Evolutionary conservation across 2,113 vertebrate species (phyloP).

Genomic region (Boulengeromyrus knoepffleri): DNA sequence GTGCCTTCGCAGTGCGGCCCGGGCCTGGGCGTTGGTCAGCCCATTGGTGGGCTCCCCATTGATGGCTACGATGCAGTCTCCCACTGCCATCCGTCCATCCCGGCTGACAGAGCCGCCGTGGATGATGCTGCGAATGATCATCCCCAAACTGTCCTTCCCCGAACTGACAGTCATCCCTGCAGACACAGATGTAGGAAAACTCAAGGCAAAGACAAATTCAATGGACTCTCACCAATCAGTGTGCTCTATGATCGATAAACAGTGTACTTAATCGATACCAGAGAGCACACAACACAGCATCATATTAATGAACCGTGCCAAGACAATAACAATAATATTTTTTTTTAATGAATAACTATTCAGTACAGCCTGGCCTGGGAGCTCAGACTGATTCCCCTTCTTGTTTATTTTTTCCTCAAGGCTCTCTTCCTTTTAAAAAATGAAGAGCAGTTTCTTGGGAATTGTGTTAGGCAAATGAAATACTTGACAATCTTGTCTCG

Average conservation of each 20-base stretch:
- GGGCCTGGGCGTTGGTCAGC: constrained; percentile 81
- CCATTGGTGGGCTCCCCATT: constrained; percentile 81
- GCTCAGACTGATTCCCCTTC: background rate
- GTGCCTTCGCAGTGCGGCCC: constrained; percentile 86
- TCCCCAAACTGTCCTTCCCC: constrained; percentile 80
- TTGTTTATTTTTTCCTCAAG: background rate
- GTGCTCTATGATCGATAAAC: background rate
- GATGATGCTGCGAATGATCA: constrained; percentile 89
- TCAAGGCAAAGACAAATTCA: background rate
- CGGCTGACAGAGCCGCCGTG: constrained; percentile 87
- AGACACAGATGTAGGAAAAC: background rate
- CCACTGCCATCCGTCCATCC: constrained; percentile 81
- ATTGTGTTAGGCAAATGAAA: background rate
- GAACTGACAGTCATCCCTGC: constrained; percentile 93
- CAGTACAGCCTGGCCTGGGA: background rate
- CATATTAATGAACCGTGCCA: background rate
- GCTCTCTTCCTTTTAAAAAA: background rate
- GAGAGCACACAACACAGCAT: background rate
- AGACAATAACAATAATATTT: background rate
- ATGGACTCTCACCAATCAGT: background rate
- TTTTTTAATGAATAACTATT: background rate
- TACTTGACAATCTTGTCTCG: background rate
- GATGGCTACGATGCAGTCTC: constrained; percentile 86
- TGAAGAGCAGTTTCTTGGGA: background rate
- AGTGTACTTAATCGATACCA: background rate